phyloP scores from a whole-genome alignment of 2,797 vertebrate genomes.

The Perdix hodgsoniae region DNA sequence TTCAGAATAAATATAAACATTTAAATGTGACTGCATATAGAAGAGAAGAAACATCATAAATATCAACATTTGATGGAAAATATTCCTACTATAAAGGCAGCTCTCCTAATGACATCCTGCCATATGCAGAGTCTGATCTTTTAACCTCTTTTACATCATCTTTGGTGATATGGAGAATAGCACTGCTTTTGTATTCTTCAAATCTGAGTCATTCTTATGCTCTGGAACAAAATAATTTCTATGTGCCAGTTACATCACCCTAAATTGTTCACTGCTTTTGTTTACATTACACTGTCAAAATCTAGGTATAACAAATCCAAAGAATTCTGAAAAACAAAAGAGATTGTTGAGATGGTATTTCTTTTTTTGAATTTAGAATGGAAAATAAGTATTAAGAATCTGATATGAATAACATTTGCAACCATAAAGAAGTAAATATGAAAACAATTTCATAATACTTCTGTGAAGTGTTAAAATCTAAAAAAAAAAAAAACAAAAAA shows the following conservation, averaged over 20 bases:
- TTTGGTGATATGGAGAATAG: background rate
- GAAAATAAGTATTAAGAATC: background rate
- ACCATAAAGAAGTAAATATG: background rate
- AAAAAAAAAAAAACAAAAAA: background rate
- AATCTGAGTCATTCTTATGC: background rate
- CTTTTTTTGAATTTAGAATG: rapidly evolving
- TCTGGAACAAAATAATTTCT: background rate
- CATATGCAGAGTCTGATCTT: background rate
- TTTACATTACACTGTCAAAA: background rate
- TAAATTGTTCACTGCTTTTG: background rate
- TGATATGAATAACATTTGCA: background rate
- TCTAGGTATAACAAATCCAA: background rate
- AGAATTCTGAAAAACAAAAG: background rate
- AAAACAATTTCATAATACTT: background rate
- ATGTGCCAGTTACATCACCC: background rate
- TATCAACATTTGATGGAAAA: background rate
- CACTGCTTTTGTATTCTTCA: background rate
- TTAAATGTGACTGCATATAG: background rate
- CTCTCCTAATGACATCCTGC: background rate
- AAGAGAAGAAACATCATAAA: background rate
- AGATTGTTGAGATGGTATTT: background rate
- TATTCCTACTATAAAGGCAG: background rate
- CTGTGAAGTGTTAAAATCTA: background rate
- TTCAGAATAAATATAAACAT: background rate
- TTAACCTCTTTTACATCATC: background rate